Base-by-base conservation (phyloP, 2,888 invertebrate genomes). In the Cyclophora punctaria region DNA sequence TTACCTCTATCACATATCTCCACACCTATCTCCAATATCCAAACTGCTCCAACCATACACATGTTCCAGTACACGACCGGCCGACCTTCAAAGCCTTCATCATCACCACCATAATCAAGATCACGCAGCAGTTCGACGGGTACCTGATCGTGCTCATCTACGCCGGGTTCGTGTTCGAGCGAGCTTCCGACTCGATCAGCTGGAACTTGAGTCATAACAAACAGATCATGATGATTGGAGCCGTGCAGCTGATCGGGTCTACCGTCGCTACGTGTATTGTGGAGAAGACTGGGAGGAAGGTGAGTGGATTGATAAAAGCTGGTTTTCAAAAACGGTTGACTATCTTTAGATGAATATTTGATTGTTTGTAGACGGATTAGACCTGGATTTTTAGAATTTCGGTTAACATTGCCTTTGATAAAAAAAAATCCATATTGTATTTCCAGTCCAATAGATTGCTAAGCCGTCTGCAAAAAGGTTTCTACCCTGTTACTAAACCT, bases 221-320 rank as follows among this genome's bases (percentile, higher is more conserved):
- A 59, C 87, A 88, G 55, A 76, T 86, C 48, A 87, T 87, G 69
- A 48, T 87, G 71, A 82, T 88, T 0, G 88, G 88, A 0, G 52
- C 77, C 0, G 81, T 87, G 0, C 85, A 87, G 48, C 60, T 87
- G 0, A 46, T 87, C 2, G 87, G 88, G 0, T 85, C 86, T 2
- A 71, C 76, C 0, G 59, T 85, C 0, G 86, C 83, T 0, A 86
- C 87, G 3, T 77, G 77, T 48, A 73, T 87, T 6, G 86, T 88
- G 6, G 88, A 88, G 65, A 83, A 73, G 64, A 86, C 86, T 60
- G 88, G 88, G 0, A 71, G 87, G 48, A 87, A 87, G 78, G 88
- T 87, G 45, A 62, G 55, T 40, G 20, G 20, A 20, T 2, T 20
- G 20, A 1, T 20, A 20, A 20, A 20, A 1, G 1, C 2, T 20